Base-by-base conservation (phyloP, 1,140 invertebrate species). In the Rhopalosiphum padi region DNA sequence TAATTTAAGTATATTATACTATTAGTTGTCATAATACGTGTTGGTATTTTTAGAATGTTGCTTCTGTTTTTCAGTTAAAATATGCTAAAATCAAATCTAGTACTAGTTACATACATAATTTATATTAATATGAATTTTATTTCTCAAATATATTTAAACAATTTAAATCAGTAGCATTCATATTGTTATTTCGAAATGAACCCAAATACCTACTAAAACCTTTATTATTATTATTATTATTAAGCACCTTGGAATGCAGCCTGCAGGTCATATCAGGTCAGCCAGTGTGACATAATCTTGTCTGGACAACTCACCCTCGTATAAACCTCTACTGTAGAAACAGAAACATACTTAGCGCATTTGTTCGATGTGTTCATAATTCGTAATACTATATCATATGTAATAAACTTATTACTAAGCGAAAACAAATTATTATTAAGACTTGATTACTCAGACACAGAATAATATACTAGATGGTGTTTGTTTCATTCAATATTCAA, bases 171-270 rank as follows among this genome's bases (percentile, higher is more conserved):
- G 51, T 89, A 55, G 37, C 9, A 18, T 37, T 53, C 51, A 51
- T 53, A 1, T 35, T 90, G 18, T 15, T 23, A 3, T 41, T 90
- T 41, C 6, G 0, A 90, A 90, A 90, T 7, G 1, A 41, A 60
- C 53, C 35, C 53, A 60, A 51, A 89, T 23, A 87, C 85, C 41
- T 37, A 85, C 22, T 25, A 85, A 41, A 41, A 85, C 23, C 8
- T 43, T 46, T 18, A 37, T 30, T 25, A 87, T 15, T 43, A 37
- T 41, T 35, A 51, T 51, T 88, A 37, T 90, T 85, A 85, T 82
- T 85, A 92, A 92, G 11, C 82, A 93, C 82, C 41, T 85, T 51
- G 91, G 91, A 93, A 93, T 93, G 91, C 82, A 85, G 91, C 55
- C 91, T 7, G 51, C 91, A 37, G 91, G 91, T 92, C 77, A 92